A percentile compares a stretch with the other conserved stretches of the same genome.
phyloP scores from a whole-genome alignment of 2,888 invertebrate species.

The Diadegma fenestrale region DNA sequence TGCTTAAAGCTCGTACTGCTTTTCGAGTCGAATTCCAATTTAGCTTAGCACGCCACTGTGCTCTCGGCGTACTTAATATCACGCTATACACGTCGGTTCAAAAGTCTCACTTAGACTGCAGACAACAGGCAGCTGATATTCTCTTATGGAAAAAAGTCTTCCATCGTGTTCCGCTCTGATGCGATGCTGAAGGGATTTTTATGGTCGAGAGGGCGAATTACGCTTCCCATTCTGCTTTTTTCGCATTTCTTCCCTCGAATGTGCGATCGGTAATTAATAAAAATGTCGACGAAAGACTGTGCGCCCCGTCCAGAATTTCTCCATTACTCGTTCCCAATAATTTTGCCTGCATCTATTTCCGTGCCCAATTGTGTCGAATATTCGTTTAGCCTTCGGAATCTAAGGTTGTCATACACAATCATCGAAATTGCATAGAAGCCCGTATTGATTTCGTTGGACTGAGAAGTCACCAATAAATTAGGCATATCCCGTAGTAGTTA shows the following conservation, averaged over 20 bases:
- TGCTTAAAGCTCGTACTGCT: slow-evolving; percentile 25
- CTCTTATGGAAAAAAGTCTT: neutral
- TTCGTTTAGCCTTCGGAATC: neutral
- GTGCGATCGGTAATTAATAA: neutral
- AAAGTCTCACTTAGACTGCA: neutral
- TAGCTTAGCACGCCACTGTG: slow-evolving; percentile 31
- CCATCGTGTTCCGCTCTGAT: neutral
- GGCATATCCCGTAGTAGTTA: slow-evolving; percentile 15
- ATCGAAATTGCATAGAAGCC: neutral
- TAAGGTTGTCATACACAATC: neutral
- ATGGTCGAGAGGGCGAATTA: neutral
- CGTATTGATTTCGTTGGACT: neutral
- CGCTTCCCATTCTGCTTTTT: neutral
- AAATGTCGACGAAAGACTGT: neutral
- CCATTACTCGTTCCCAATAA: neutral
- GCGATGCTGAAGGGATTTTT: neutral
- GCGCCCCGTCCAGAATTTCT: too few species aligned
- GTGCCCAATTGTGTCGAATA: neutral
- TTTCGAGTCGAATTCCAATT: slow-evolving; percentile 51
- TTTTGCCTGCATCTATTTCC: neutral
- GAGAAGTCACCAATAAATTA: slow-evolving; percentile 18
- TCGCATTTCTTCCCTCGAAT: neutral
- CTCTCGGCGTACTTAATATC: neutral
- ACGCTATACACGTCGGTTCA: neutral
- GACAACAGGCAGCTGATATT: neutral